phyloP scores from a whole-genome alignment of 2,888 invertebrate species.

The Ichneumoninae sp. region DNA sequence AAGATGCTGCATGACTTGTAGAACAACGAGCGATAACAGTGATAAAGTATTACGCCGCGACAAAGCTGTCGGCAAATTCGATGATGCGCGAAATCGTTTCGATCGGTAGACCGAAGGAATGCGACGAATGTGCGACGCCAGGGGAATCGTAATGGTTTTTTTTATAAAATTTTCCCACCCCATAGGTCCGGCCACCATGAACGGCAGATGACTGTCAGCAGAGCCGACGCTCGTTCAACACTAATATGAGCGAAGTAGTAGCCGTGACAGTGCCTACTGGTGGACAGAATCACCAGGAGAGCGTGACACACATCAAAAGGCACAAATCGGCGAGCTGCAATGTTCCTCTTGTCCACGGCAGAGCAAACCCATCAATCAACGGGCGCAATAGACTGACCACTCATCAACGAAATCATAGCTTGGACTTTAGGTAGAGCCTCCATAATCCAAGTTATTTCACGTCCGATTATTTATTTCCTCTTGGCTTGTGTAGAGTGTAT shows the following conservation, averaged over 20 bases:
- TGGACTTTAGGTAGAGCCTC: slow-evolving; percentile 91
- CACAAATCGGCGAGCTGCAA: slow-evolving; percentile 83
- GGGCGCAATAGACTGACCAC: slow-evolving; percentile 86
- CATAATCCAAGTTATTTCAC: slow-evolving; percentile 25
- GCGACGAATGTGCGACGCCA: background rate
- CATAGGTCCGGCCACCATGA: slow-evolving; percentile 80
- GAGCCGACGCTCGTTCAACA: slow-evolving; percentile 80
- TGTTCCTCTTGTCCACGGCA: slow-evolving; percentile 87
- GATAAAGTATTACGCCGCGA: background rate
- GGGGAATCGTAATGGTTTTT: background rate
- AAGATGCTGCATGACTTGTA: background rate
- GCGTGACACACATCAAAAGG: slow-evolving; percentile 83
- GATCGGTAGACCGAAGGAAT: background rate
- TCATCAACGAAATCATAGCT: slow-evolving; percentile 95
- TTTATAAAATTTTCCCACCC: background rate
- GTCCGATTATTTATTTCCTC: slow-evolving; percentile 36
- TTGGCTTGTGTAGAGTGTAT: background rate
- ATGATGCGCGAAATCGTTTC: background rate
- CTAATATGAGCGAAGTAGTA: slow-evolving; percentile 84
- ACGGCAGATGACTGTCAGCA: slow-evolving; percentile 84
- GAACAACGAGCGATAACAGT: background rate
- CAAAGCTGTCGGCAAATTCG: background rate
- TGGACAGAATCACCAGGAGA: slow-evolving; percentile 83
- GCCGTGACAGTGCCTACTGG: slow-evolving; percentile 82
- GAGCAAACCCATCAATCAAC: slow-evolving; percentile 84